Evolutionary conservation across 2,113 vertebrate species (phyloP).

Genomic region (Microtus ochrogaster): DNA sequence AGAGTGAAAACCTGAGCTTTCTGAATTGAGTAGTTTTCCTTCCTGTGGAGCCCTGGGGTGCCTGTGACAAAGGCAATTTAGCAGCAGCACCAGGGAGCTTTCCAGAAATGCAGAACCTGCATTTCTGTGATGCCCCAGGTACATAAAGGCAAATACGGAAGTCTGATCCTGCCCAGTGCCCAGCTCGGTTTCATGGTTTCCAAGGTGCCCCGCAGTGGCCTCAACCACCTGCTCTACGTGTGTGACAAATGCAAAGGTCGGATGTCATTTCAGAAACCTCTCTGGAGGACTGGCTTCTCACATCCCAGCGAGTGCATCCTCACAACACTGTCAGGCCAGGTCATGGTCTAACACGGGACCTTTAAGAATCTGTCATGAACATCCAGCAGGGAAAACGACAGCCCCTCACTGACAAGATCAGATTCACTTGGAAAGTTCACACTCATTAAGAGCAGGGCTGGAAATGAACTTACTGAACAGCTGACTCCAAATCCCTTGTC

Average conservation of each 20-base stretch:
- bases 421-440: constrained; percentile 7
- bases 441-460: neutral
- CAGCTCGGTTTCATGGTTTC: neutral
- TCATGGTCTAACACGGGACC: constrained; percentile 27
- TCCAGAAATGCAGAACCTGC: neutral
- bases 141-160: neutral
- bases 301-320: neutral
- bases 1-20: neutral
- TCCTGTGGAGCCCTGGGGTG: neutral
- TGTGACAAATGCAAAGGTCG: constrained; percentile 35
- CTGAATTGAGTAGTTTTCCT: neutral
- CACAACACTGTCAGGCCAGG: neutral
- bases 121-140: neutral
- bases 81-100: neutral
- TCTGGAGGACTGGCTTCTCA: neutral
- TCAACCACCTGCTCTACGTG: neutral
- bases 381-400: neutral
- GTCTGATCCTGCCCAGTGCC: neutral
- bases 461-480: neutral
- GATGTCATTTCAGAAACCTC: neutral
- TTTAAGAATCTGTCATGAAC: neutral
- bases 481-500: neutral
- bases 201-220: neutral
- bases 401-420: neutral
- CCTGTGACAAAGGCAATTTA: neutral